Base-by-base conservation (phyloP, 2,888 invertebrate species). In the Rhagonycha lutea region DNA sequence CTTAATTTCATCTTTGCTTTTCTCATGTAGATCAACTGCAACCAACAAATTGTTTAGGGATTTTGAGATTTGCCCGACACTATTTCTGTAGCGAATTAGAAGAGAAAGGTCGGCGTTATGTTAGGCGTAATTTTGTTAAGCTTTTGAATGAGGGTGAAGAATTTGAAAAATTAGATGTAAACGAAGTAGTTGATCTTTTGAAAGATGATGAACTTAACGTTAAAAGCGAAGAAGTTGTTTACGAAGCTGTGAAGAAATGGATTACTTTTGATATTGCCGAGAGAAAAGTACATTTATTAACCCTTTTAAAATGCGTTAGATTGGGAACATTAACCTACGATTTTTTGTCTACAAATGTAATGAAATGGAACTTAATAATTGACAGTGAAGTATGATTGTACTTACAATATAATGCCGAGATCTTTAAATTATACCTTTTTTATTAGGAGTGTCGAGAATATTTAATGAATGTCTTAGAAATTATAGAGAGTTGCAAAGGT, bases 161-260 rank as follows among this genome's bases (percentile, higher is more conserved):
- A 86, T 92, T 93, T 85, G 89, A 90, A 84, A 89, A 90, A 70
- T 87, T 94, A 71, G 86, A 89, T 3, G 88, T 88, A 68, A 90
- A 91, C 68, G 93, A 94, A 83, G 85, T 95, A 63, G 89, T 90
- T 81, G 90, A 91, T 75, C 90, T 94, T 78, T 87, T 95, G 69
- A 87, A 89, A 70, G 92, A 94, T 83, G 95, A 95, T 83, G 91
- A 92, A 83, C 87, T 95, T 69, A 95, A 95, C 86, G 92, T 93
- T 18, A 90, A 90, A 77, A 91, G 90, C 81, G 95, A 95, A 88
- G 93, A 94, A 86, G 89, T 91, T 74, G 94, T 94, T 61, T 94
- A 94, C 86, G 92, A 94, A 85, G 93, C 94, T 4, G 89, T 94
- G 14, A 91, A 92, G 85, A 90, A 89, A 69, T 95, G 95, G 95